Conservation (phyloP, 1,140 invertebrate genomes). For the Apis mellifera region DNA sequence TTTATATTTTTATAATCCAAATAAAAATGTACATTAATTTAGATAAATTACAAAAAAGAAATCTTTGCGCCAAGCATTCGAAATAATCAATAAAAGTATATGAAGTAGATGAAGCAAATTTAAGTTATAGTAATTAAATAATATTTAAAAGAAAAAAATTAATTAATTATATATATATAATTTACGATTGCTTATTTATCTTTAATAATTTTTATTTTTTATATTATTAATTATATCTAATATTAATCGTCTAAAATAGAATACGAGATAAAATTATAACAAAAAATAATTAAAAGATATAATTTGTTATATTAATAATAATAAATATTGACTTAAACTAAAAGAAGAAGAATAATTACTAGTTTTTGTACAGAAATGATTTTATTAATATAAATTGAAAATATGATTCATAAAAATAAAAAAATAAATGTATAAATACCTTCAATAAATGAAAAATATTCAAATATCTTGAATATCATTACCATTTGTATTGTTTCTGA, state of each 20-base stretch:
- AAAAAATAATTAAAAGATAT: neutral
- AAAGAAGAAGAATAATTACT: neutral
- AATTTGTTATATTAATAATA: constrained; percentile 1
- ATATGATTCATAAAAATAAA: constrained; percentile 21
- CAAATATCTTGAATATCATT: neutral
- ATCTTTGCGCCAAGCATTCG: neutral
- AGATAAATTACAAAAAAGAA: neutral
- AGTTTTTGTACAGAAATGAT: constrained; percentile 8
- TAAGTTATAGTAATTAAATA: neutral
- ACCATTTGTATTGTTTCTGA: neutral
- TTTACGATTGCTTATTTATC: neutral
- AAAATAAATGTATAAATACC: constrained; percentile 5
- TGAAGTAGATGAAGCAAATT: neutral
- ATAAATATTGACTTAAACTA: neutral
- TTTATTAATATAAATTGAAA: constrained; percentile 27
- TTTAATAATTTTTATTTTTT: neutral
- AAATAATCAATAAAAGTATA: neutral
- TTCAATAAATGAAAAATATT: too few species aligned
- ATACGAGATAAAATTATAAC: too few species aligned
- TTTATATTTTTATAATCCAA: neutral
- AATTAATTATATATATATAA: neutral
- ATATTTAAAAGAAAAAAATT: neutral
- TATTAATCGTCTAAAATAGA: neutral
- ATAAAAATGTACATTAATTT: neutral
- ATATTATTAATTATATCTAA: neutral